Conservation (phyloP, 2,888 invertebrate genomes). For the Acrobasis consociella region DNA sequence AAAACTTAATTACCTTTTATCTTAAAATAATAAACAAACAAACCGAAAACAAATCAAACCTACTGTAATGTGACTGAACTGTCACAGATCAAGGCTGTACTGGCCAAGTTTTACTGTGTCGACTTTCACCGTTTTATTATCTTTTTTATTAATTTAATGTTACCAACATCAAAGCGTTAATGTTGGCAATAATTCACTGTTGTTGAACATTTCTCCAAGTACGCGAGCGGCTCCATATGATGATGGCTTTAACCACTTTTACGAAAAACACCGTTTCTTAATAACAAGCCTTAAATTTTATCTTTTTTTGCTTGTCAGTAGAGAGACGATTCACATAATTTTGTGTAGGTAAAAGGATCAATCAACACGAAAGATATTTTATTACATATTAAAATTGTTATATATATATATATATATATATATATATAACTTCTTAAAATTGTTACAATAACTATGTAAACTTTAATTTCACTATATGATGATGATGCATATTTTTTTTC, state of each 20-base stretch:
- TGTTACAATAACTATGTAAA: too few relatives aligned
- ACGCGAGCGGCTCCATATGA: background rate
- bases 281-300: background rate
- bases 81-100: slow-evolving; percentile 2
- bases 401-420: too few relatives aligned
- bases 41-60: too few relatives aligned
- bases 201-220: background rate
- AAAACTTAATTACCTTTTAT: too few relatives aligned
- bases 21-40: too few relatives aligned
- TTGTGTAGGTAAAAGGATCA: too few relatives aligned
- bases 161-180: background rate
- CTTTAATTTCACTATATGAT: too few relatives aligned
- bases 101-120: background rate
- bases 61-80: background rate
- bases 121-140: slow-evolving; percentile 26
- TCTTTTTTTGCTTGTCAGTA: background rate
- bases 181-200: slow-evolving; percentile 3
- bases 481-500: too few relatives aligned
- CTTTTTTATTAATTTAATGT: slow-evolving; percentile 8
- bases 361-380: too few relatives aligned
- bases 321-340: too few relatives aligned
- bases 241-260: background rate
- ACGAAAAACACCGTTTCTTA: background rate
- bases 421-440: too few relatives aligned
- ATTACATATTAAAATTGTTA: too few relatives aligned